These are phyloP conservation scores for Hirudinaria manillensis DNA, from an alignment of 2,888 invertebrate species.

Conservation along the genomic window DNA sequence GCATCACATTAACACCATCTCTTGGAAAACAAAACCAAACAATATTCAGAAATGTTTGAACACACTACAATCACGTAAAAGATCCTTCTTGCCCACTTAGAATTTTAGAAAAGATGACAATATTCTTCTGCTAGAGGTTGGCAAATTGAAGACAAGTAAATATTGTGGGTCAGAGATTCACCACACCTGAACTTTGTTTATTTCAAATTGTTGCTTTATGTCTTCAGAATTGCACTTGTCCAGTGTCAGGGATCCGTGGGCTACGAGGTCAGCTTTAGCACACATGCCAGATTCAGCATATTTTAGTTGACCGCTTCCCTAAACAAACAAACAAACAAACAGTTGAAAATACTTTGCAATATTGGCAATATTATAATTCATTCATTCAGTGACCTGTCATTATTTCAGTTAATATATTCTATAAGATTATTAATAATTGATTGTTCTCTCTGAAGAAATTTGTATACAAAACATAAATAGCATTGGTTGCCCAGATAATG, in stretches of 20 bases:
- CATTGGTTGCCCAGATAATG: no score
- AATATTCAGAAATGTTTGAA: no score
- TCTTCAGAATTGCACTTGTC: conserved; percentile 29
- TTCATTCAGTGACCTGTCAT: no score
- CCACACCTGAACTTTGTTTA: conserved; percentile 36
- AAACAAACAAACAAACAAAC: conserved; percentile 20
- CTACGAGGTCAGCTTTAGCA: conserved; percentile 18
- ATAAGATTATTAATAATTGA: no score
- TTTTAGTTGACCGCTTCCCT: conserved; percentile 34
- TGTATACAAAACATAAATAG: no score
- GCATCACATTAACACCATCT: background rate
- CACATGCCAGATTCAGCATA: conserved; percentile 33
- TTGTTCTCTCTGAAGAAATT: no score
- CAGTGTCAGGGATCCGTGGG: conserved; percentile 29
- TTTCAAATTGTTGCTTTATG: conserved; percentile 34
- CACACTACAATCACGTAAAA: no score
- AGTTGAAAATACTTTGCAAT: background rate
- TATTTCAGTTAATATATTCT: no score
- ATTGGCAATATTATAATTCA: background rate
- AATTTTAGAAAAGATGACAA: no score
- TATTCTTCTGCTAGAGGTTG: no score
- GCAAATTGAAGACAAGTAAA: background rate
- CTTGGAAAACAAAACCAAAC: background rate
- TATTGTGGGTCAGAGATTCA: background rate
- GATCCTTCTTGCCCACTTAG: no score